Conservation (phyloP, 2,797 vertebrate genomes). For the Balearica regulorum region DNA sequence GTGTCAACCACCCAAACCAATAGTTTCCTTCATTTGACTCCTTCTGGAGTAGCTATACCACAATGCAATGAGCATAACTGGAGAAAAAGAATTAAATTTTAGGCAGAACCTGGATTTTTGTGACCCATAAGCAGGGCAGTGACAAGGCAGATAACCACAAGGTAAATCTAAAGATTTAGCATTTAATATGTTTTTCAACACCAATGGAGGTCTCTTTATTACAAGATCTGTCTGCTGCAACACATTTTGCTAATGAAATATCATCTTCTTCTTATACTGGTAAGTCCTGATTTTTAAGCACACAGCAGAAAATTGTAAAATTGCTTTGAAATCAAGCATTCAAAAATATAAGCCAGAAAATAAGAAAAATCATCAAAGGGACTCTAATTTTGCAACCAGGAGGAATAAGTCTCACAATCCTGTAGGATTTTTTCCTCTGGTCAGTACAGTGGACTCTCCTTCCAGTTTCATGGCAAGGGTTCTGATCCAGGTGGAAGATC, state of each 20-base stretch:
- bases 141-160: background rate
- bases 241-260: background rate
- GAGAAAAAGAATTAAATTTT: background rate
- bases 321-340: slow-evolving; percentile 1
- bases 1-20: no score
- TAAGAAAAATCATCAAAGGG: background rate
- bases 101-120: background rate
- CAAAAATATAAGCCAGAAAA: background rate
- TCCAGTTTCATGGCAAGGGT: background rate
- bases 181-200: background rate
- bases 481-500: background rate
- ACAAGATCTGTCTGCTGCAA: background rate
- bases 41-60: background rate
- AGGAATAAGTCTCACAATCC: background rate
- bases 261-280: background rate
- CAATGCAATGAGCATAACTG: background rate
- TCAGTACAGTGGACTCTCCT: background rate
- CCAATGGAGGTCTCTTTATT: background rate
- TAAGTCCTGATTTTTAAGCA: background rate
- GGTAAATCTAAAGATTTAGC: background rate
- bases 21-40: background rate
- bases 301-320: background rate
- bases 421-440: background rate
- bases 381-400: background rate
- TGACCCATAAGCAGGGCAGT: background rate